phyloP scores from a whole-genome alignment of 2,888 invertebrate genomes.

The Drosophila putrida region DNA sequence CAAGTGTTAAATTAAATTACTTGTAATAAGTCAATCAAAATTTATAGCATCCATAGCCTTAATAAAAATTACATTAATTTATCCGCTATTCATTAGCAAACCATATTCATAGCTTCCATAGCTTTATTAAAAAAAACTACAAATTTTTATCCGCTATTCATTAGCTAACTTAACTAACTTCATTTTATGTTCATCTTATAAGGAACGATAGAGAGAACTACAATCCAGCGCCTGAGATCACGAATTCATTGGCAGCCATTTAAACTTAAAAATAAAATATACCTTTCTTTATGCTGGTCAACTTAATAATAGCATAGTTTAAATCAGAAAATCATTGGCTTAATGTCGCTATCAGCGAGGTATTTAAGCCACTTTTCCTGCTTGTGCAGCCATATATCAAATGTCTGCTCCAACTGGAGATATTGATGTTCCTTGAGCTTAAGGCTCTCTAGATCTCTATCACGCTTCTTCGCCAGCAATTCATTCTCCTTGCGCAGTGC shows the following conservation, averaged over 20 bases:
- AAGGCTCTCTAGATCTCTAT: constrained; percentile 46
- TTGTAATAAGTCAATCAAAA: not conserved
- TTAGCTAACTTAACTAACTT: constrained; percentile 3
- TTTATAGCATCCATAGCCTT: not conserved
- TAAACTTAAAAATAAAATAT: constrained; percentile 1
- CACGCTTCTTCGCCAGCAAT: constrained; percentile 57
- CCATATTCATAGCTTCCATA: constrained; percentile 3
- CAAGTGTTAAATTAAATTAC: not conserved
- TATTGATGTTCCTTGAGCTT: constrained; percentile 63
- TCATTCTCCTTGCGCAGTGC: constrained; percentile 66
- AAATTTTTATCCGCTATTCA: not conserved
- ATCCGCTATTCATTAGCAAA: not conserved
- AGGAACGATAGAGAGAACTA: not conserved
- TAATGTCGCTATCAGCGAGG: constrained; percentile 10
- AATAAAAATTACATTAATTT: constrained; percentile 12
- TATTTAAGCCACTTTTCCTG: constrained; percentile 39
- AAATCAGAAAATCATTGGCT: not conserved
- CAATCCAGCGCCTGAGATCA: constrained; percentile 10
- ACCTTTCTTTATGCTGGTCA: not conserved
- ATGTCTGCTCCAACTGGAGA: constrained; percentile 52
- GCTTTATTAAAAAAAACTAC: constrained; percentile 19
- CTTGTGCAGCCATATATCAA: constrained; percentile 56
- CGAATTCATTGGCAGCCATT: constrained; percentile 1
- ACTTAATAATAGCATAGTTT: not conserved
- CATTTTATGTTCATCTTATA: not conserved